Base-by-base conservation (phyloP, 2,797 vertebrate genomes). In the Myripristis jacobus region DNA sequence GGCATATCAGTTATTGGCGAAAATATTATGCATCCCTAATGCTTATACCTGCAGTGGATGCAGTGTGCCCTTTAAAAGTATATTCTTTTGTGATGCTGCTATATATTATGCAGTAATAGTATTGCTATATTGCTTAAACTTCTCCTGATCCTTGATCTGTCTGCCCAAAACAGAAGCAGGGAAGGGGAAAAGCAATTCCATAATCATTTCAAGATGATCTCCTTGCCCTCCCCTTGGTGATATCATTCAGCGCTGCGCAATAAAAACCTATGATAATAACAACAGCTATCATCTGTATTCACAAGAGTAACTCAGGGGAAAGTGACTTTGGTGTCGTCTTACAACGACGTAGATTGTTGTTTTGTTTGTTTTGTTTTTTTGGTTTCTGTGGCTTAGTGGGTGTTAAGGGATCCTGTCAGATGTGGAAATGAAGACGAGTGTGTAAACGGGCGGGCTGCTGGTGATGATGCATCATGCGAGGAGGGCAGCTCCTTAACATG, bases 401-500 rank as follows among this genome's bases (percentile, higher is more conserved):
- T 63, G 29, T 75, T 73, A 53, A 60, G n/a, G 73, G 48, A 66
- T 74, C 27, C 61, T 82, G 77, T 74, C 63, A 44, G 24, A 58
- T 47, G 53, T 58, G 29, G 64, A 75, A 70, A 82, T 51, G 50
- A 80, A 76, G 55, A 73, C 21, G 62, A 75, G 44, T 55, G 58
- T 70, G 60, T 22, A 60, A 41, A 59, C 36, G 56, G 38, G 4
- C 13, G n/a, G 22, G 46, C 55, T 70, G 29, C 36, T 27, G 38
- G 55, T 59, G 38, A 68, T 61, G 51, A 83, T 78, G 61, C 68
- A 83, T 83, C 73, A 75, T 70, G 51, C 0, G 2, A 64, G 10
- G 2, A 48, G 31, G 21, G 18, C 47, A 54, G 59, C 57, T 71
- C 54, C 57, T 60, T 73, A 81, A 67, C 50, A 55, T 86, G 46